phyloP scores from a whole-genome alignment of 35 echinoderm and acorn worm species.

The Ptychodera flava region DNA sequence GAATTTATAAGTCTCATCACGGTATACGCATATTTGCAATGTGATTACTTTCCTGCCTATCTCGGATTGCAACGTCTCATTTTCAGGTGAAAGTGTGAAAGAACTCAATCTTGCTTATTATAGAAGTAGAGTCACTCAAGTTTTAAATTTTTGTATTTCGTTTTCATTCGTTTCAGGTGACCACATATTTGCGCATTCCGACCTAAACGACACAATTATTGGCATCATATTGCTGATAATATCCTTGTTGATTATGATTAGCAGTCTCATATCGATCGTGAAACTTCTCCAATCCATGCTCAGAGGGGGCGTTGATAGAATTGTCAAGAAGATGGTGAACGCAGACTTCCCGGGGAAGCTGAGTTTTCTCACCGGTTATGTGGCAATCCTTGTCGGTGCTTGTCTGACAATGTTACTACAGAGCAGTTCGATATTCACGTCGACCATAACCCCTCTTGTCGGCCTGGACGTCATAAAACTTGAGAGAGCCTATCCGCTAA shows the following conservation, averaged over 20 bases:
- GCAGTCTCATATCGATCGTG: slow-evolving; percentile 61
- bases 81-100: too few relatives aligned
- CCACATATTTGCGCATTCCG: slow-evolving; percentile 41
- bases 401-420: slow-evolving; percentile 79
- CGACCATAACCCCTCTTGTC: slow-evolving; percentile 81
- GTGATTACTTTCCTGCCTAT: too few relatives aligned
- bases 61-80: too few relatives aligned
- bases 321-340: slow-evolving; percentile 72
- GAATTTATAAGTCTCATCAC: too few relatives aligned
- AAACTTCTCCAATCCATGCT: slow-evolving; percentile 70
- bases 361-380: slow-evolving; percentile 71
- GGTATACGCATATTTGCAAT: too few relatives aligned
- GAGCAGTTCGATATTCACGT: slow-evolving; percentile 93
- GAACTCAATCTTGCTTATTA: too few relatives aligned
- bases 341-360: slow-evolving; percentile 81
- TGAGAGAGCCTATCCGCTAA: slow-evolving; percentile 86
- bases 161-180: slow-evolving; percentile 35
- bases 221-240: slow-evolving; percentile 31
- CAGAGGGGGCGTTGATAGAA: slow-evolving; percentile 50
- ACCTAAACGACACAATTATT: slow-evolving; percentile 30
- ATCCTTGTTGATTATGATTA: slow-evolving; percentile 41
- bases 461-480: slow-evolving; percentile 80
- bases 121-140: too few relatives aligned
- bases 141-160: slow-evolving; percentile 7
- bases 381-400: slow-evolving; percentile 82